Evolutionary conservation across 30 jellyfish, hydroid and myxozoan genomes (phyloP), one percentile per base, ranked within the genome.

Genomic region (Chrysaora quinquecirrha): DNA sequence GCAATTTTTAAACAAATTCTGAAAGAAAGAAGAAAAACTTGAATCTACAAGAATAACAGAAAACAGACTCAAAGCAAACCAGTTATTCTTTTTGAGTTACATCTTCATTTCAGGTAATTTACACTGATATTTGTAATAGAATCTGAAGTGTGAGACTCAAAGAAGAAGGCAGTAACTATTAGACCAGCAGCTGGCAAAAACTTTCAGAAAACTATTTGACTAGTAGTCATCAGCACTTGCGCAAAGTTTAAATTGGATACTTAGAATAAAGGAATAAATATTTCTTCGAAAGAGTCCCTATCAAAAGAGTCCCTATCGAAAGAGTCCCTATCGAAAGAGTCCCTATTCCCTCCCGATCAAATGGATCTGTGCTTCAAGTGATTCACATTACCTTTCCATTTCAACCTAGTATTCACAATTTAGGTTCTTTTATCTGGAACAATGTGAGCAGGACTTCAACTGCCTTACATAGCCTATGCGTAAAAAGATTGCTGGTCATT

Each of bases 301-400:
- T n/a, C n/a, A n/a, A n/a, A n/a, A n/a, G n/a, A n/a, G n/a, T n/a
- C n/a, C n/a, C n/a, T n/a, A n/a, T n/a, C n/a, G n/a, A n/a, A n/a
- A n/a, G n/a, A n/a, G n/a, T n/a, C n/a, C n/a, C n/a, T n/a, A n/a
- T n/a, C n/a, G n/a, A n/a, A n/a, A n/a, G n/a, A n/a, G n/a, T 4
- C 68, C 19, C 68, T 52, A 52, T 52, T 20, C 68, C 29, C 68
- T 52, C 68, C 29, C 68, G 29, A 52, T 10, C 25, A 3, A 52
- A 20, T 52, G 68, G 68, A 52, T 52, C 68, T 52, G 68, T 52
- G 29, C 54, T 38, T 38, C 68, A 52, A 52, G 68, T 52, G 68
- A 52, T 20, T 25, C 68, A 52, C 68, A 52, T 52, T 20, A 52
- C 68, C 68, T 10, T 52, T 10, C 29, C 19, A 52, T 52, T 38